Evolutionary conservation across 1,140 invertebrate species (phyloP).

Genomic region (Caenorhabditis elegans): WBcel235 BX284602.5:9762001-9762500

Average conservation of each 20-base stretch:
- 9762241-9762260: no score
- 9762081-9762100: background rate
- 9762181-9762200: no score
- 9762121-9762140: background rate
- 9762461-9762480: background rate
- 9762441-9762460: background rate
- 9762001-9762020: slow-evolving; percentile 28
- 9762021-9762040: background rate
- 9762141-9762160: no score
- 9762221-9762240: no score
- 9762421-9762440: background rate
- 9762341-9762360: background rate
- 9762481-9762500: no score
- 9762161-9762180: no score
- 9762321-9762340: background rate
- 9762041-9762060: background rate
- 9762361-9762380: background rate
- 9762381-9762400: background rate
- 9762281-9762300: no score
- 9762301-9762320: background rate
- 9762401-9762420: background rate
- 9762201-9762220: no score
- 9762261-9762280: no score
- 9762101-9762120: no score
- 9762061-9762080: background rate